phyloP scores from a whole-genome alignment of 2,113 vertebrate species.

The Mormyrus iriodes region DNA sequence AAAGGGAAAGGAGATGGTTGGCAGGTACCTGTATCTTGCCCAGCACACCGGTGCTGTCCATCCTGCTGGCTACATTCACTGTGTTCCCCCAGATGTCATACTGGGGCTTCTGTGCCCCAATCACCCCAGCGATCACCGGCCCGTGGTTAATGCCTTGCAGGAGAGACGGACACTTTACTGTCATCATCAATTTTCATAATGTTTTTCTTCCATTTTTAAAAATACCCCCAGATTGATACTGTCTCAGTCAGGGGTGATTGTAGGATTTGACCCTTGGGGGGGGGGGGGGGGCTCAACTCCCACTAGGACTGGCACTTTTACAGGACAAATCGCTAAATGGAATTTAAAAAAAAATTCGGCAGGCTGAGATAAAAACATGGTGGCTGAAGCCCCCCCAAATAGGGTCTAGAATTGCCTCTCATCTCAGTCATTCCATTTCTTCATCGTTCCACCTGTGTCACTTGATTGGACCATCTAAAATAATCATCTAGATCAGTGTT shows the following conservation, averaged over 20 bases:
- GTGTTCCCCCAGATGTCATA: conserved; percentile 99
- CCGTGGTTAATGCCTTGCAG: conserved; percentile 88
- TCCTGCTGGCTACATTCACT: conserved; percentile 92
- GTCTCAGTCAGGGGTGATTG: neutral
- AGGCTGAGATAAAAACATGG: neutral
- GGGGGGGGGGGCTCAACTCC: neutral
- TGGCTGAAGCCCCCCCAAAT: neutral
- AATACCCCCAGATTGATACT: neutral
- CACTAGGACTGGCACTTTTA: neutral
- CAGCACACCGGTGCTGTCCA: conserved; percentile 94
- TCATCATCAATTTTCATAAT: neutral
- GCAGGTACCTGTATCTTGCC: conserved; percentile 87
- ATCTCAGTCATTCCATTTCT: neutral
- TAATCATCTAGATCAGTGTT: neutral
- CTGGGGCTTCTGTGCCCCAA: conserved; percentile 94
- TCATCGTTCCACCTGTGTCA: neutral
- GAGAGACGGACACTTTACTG: neutral
- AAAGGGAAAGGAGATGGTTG: neutral
- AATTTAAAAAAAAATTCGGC: neutral
- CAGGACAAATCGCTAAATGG: neutral
- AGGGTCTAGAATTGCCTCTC: neutral
- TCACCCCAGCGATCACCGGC: conserved; percentile 92
- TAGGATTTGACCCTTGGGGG: neutral
- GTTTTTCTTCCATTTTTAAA: neutral
- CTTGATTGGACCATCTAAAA: neutral